Base-by-base conservation (phyloP, 2,113 vertebrate genomes). In the Propithecus coquereli region DNA sequence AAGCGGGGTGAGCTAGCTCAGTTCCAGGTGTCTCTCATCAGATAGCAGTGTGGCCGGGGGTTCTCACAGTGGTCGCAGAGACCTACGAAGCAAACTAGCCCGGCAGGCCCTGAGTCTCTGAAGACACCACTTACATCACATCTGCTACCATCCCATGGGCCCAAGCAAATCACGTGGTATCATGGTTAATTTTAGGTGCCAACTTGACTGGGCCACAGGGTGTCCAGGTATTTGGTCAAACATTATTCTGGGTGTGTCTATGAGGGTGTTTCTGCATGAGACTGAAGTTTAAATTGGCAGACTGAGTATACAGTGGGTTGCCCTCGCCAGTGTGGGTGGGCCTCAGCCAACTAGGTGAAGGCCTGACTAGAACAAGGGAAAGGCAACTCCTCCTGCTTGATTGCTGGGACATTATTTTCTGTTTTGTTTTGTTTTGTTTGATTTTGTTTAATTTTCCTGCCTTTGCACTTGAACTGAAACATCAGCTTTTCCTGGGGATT, bases 261-360 rank as follows among this genome's bases (percentile, higher is more conserved):
- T 14, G 8, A 52, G 54, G 43, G 9, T 83, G n/a, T 45, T 45
- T 94, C 65, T 76, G 12, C 17, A n/a, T 57, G 14, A 70, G 57
- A 43, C 34, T 43, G 12, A 30, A 27, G 20, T 76, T 76, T 82
- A 40, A 17, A 57, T 45, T 34, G 2, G 20, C 4, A 57, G 3
- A 18, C 5, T 27, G 27, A 50, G 1, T 37, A 61, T 37, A 61
- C 20, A 57, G 12, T 7, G 54, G 8, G 10, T 45, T 10, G 23
- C 4, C 5, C 23, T 34, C 10, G 1, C 11, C 8, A 7, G 20
- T 10, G 23, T 45, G 30, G 3, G 0, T 50, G 3, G 65, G 10
- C 23, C 34, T 68, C 12, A 59, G 68, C 17, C 27, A 57, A 25
- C 37, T 17, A 47, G 20, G 3, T 54, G 30, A 54, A 52, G 1